Conservation (phyloP, 2,797 vertebrate species). For the Perodicticus potto region DNA sequence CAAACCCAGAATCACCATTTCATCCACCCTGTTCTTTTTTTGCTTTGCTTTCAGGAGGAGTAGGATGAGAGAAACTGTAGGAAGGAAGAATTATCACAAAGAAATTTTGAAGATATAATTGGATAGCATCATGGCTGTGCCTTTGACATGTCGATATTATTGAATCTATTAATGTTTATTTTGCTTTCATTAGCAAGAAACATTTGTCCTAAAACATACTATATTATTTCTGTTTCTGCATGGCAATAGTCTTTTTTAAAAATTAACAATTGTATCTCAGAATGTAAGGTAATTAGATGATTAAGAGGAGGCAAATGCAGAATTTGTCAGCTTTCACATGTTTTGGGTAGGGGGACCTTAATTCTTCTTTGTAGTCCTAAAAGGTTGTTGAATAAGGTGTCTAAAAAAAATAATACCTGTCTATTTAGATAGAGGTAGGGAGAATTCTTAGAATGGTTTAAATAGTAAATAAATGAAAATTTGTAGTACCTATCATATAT, state of each 20-base stretch:
- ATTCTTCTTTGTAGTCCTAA: conserved; percentile 49
- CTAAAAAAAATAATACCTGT: background rate
- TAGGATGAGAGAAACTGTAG: conserved; percentile 37
- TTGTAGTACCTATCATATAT: background rate
- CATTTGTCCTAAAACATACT: conserved; percentile 25
- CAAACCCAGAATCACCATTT: background rate
- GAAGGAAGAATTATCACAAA: conserved; percentile 41
- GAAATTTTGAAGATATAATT: conserved; percentile 46
- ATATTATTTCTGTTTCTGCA: conserved; percentile 52
- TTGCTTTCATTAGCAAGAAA: conserved; percentile 51
- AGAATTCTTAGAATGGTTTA: conserved; percentile 25
- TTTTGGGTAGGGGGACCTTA: background rate
- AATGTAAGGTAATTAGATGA: conserved; percentile 61
- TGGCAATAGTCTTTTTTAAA: conserved; percentile 53
- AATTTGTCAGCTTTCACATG: conserved; percentile 69
- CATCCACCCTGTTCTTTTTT: background rate
- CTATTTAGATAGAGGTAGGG: background rate
- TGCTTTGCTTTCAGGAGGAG: conserved; percentile 22
- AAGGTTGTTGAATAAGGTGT: conserved; percentile 39
- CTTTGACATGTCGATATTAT: conserved; percentile 32
- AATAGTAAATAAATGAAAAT: conserved; percentile 30
- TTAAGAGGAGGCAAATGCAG: conserved; percentile 48
- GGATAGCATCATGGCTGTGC: conserved; percentile 35
- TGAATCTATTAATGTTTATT: conserved; percentile 37
- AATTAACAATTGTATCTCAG: conserved; percentile 56